phyloP scores from a whole-genome alignment of 2,797 vertebrate genomes.

The Tapirus indicus region DNA sequence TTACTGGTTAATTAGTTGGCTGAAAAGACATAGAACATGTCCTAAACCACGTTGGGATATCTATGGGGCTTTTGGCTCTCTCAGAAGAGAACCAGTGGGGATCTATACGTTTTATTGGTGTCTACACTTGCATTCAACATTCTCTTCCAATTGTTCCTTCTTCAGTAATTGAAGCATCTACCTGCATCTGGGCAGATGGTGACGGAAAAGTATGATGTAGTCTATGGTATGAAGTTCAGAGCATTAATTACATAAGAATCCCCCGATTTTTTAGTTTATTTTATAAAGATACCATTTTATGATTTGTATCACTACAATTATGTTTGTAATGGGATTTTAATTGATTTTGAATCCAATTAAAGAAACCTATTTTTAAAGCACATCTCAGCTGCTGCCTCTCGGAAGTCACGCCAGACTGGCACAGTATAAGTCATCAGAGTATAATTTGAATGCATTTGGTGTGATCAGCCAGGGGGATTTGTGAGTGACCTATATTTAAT shows the following conservation, averaged over 20 bases:
- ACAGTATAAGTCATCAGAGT: slow-evolving; percentile 80
- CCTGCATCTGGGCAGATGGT: neutral
- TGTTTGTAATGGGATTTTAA: slow-evolving; percentile 88
- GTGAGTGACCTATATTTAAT: slow-evolving; percentile 80
- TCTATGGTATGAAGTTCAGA: slow-evolving; percentile 42
- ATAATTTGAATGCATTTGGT: slow-evolving; percentile 78
- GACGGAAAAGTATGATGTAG: slow-evolving; percentile 54
- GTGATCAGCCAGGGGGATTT: slow-evolving; percentile 75
- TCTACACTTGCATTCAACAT: neutral
- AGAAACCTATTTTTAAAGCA: slow-evolving; percentile 87
- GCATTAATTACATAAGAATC: slow-evolving; percentile 83
- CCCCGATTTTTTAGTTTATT: slow-evolving; percentile 85
- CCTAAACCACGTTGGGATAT: neutral
- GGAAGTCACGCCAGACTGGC: slow-evolving; percentile 80
- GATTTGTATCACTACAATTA: slow-evolving; percentile 88
- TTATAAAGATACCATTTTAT: slow-evolving; percentile 87
- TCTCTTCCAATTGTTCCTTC: neutral
- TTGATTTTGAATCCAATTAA: slow-evolving; percentile 89
- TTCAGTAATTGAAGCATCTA: slow-evolving; percentile 50
- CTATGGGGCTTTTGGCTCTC: neutral
- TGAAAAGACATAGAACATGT: neutral
- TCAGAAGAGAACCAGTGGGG: neutral
- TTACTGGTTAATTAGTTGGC: neutral
- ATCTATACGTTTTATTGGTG: neutral
- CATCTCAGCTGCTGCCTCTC: slow-evolving; percentile 83